Conservation (phyloP, 2,888 invertebrate genomes). For the Altica lythri region DNA sequence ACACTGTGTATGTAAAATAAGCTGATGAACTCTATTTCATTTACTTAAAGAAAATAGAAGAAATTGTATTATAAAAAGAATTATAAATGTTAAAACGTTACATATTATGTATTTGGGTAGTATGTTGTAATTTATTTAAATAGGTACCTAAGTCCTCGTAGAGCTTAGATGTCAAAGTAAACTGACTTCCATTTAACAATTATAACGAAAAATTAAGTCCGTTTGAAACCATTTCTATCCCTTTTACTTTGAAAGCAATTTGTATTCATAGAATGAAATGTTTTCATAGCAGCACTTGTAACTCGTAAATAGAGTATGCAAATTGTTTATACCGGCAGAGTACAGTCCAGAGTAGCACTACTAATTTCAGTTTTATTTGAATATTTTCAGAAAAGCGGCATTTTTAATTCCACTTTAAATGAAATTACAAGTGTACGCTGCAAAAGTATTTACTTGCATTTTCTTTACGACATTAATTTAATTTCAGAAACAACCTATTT, state of each 20-base stretch:
- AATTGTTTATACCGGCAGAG: constrained; percentile 30
- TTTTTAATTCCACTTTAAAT: constrained; percentile 16
- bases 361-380: constrained; percentile 17
- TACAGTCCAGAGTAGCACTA: constrained; percentile 13
- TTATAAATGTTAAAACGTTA: no score
- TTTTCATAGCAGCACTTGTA: constrained; percentile 29
- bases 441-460: constrained; percentile 8
- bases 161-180: constrained; percentile 10
- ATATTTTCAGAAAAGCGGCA: constrained; percentile 10
- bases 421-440: constrained; percentile 11
- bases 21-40: no score
- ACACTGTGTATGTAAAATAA: no score
- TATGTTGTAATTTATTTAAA: constrained; percentile 7
- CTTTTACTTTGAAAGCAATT: constrained; percentile 35
- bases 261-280: constrained; percentile 38
- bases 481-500: no score
- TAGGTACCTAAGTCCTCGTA: background rate
- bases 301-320: constrained; percentile 33
- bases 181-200: constrained; percentile 23
- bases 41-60: no score
- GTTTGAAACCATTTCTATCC: constrained; percentile 29
- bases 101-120: no score
- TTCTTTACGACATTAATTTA: no score
- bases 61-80: no score
- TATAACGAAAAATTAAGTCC: constrained; percentile 24